Conservation (phyloP, 2,797 vertebrate genomes). For the Oryzias sinensis region DNA sequence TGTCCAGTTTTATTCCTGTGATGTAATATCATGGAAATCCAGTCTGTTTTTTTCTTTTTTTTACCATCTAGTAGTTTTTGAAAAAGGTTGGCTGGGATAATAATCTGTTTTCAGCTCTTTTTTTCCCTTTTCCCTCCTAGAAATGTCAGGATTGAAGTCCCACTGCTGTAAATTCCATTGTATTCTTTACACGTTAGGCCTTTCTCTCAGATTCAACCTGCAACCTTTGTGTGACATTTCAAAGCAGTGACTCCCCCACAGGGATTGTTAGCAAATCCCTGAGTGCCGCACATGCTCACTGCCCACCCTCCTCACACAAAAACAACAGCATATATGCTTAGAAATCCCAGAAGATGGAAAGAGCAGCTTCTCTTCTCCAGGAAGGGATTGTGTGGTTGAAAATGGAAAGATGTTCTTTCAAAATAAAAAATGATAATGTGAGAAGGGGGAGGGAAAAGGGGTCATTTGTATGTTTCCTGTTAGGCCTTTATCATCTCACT, state of each 20-base stretch:
- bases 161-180: slow-evolving; percentile 1
- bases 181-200: not conserved
- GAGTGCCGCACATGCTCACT: slow-evolving; percentile 17
- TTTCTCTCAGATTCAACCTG: slow-evolving; percentile 30
- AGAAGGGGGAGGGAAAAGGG: too few relatives aligned
- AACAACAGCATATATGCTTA: not conserved
- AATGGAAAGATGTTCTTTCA: too few relatives aligned
- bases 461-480: too few relatives aligned
- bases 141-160: slow-evolving; percentile 8
- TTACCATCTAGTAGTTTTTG: too few relatives aligned
- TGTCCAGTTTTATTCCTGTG: too few relatives aligned
- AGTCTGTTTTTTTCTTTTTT: too few relatives aligned
- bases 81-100: not conserved
- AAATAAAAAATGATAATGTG: too few relatives aligned
- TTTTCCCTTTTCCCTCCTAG: not conserved
- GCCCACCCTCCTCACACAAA: slow-evolving; percentile 14
- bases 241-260: slow-evolving; percentile 30
- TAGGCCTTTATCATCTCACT: too few relatives aligned
- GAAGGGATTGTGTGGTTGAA: too few relatives aligned
- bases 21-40: too few relatives aligned
- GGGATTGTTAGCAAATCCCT: slow-evolving; percentile 35
- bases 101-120: not conserved
- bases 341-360: not conserved
- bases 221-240: slow-evolving; percentile 66
- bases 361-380: not conserved